These are phyloP conservation scores for Martes martes DNA, from an alignment of 2,113 vertebrate species.

Conservation along the genomic window DNA sequence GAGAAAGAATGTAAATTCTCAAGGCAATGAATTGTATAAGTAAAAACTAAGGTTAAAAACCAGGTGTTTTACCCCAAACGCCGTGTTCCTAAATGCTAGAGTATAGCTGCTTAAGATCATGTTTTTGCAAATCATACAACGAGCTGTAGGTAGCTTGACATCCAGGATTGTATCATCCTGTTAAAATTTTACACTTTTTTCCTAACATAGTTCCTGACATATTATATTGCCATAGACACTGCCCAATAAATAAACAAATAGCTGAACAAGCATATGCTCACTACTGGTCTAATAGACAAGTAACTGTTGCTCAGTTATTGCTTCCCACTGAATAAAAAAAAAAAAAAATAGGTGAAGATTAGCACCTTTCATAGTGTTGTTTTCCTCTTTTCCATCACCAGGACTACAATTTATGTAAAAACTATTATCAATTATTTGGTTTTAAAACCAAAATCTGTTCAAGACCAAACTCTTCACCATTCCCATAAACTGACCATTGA, in stretches of 20 bases:
- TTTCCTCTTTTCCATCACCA: neutral
- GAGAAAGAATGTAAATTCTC: neutral
- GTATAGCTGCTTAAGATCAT: fast-evolving
- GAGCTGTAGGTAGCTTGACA: neutral
- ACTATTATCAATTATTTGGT: neutral
- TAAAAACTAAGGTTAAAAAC: neutral
- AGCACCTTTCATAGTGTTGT: neutral
- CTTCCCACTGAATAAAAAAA: neutral
- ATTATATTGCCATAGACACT: neutral
- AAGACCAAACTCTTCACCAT: neutral
- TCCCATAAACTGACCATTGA: neutral
- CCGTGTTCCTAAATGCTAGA: neutral
- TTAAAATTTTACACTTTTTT: neutral
- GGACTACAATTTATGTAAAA: neutral
- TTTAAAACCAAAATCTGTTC: neutral
- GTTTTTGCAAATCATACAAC: neutral
- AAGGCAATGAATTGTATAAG: neutral
- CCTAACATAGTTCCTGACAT: neutral
- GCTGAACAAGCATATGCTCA: neutral
- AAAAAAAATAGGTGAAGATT: neutral
- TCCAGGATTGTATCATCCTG: neutral
- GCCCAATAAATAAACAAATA: neutral
- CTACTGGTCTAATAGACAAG: neutral
- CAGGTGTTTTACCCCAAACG: neutral
- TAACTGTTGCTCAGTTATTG: neutral